Base-by-base conservation (phyloP, 2,113 vertebrate species). In the Lophius piscatorius region DNA sequence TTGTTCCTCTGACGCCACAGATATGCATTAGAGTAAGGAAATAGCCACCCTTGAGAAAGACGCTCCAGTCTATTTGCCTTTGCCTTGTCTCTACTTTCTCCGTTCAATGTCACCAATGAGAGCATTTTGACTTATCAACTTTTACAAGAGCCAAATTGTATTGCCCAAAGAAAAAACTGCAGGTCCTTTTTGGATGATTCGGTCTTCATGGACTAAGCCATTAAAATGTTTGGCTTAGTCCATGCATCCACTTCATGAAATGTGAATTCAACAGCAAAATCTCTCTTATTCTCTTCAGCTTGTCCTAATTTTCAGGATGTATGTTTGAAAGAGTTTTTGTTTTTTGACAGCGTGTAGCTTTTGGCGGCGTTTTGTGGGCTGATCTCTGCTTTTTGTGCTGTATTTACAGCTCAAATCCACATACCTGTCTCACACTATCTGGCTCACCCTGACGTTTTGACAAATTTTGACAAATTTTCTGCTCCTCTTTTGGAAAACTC, bases 361-460 rank as follows among this genome's bases (percentile, higher is more conserved):
- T 66, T 66, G 58, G 63, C 70, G 60, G 42, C 3, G 2, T 67
- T 52, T 67, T 56, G 22, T 33, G 14, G 54, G 52, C 54, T 58
- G 36, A 24, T 12, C 17, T 65, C 7, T 9, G 46, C 33, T 34
- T 67, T 74, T 50, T 54, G 55, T 49, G 41, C 56, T 29, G 21
- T n/a, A 44, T 70, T 68, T 59, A 22, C 21, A 12, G 46, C 46
- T 64, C 59, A 26, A 45, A 72, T 74, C 48, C 74, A 47, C 62
- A 78, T 72, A 76, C 67, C 58, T 68, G 54, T 64, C 63, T 58
- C 47, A 22, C 29, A 14, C 45, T 63, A 40, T 67, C 57, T 44
- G 40, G 16, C 41, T 72, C 57, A 58, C 14, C 20, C 18, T 56
- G 62, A 64, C 68, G 9, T 63, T 70, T 55, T 31, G 45, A 41